phyloP scores from a whole-genome alignment of 2,113 vertebrate species.

The Onychostruthus taczanowskii region DNA sequence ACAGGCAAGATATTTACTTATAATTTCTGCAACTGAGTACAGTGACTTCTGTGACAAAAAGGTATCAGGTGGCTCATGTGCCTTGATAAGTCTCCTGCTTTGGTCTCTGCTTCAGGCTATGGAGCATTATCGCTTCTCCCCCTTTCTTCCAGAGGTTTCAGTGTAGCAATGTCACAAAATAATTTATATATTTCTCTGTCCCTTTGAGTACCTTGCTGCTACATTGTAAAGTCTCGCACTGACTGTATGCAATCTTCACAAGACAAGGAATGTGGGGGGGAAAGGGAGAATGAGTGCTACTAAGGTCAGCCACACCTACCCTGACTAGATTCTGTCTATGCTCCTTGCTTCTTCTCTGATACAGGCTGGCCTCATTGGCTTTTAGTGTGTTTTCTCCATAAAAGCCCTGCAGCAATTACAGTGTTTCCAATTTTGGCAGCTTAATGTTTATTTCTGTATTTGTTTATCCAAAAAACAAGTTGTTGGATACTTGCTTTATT shows the following conservation, averaged over 20 bases:
- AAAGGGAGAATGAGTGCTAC: not conserved
- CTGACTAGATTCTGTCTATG: not conserved
- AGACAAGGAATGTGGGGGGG: not conserved
- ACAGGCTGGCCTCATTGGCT: not conserved
- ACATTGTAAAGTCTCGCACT: not conserved
- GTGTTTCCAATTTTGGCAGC: not conserved
- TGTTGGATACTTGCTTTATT: not conserved
- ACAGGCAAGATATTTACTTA: not conserved
- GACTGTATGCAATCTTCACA: not conserved
- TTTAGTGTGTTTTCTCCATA: not conserved
- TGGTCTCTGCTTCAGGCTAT: not conserved
- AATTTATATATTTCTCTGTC: not conserved
- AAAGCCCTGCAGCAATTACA: not conserved
- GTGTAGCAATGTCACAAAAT: not conserved
- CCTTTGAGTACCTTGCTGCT: not conserved
- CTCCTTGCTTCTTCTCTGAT: not conserved
- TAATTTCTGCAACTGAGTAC: not conserved
- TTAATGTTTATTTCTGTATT: not conserved
- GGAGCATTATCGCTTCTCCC: not conserved
- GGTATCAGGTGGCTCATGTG: not conserved
- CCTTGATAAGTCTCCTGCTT: not conserved
- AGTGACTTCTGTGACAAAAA: not conserved
- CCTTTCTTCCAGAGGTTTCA: not conserved
- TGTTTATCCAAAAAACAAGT: fast-evolving
- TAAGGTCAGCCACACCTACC: not conserved